Conservation (phyloP, 2,888 invertebrate genomes). For the Drosophila meridionalis region DNA sequence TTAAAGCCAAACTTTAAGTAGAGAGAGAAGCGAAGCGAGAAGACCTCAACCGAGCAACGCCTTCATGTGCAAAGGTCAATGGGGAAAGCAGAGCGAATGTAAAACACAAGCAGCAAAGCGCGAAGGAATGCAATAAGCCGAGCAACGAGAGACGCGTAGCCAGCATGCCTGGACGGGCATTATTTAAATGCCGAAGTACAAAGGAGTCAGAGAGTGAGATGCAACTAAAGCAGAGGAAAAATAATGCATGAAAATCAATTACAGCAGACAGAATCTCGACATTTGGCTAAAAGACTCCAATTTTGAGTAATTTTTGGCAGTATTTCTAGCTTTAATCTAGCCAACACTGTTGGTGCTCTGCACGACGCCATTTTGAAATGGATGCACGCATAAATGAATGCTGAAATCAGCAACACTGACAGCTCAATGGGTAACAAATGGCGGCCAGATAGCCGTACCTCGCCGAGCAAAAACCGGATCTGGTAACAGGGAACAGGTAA, state of each 20-base stretch:
- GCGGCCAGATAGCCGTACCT: conserved; percentile 35
- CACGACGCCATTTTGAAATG: conserved; percentile 35
- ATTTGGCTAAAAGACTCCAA: too few species aligned
- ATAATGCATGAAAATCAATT: conserved; percentile 5
- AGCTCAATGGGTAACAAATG: conserved; percentile 51
- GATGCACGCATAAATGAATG: conserved; percentile 59
- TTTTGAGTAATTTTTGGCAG: background rate
- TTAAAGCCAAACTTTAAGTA: background rate
- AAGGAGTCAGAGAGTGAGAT: background rate
- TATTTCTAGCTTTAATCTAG: conserved; percentile 4
- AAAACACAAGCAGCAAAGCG: conserved; percentile 2
- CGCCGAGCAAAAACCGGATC: conserved; percentile 12
- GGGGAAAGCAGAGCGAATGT: background rate
- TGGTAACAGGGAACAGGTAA: conserved; percentile 2
- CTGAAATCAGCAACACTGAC: conserved; percentile 61
- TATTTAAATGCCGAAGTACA: background rate
- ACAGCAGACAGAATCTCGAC: background rate
- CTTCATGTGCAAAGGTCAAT: conserved; percentile 10
- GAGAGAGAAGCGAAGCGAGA: background rate
- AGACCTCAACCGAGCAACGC: background rate
- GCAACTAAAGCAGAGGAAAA: background rate
- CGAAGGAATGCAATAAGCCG: conserved; percentile 4
- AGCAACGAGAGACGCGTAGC: background rate
- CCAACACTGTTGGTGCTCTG: conserved; percentile 20
- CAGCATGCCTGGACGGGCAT: background rate